A percentile compares a stretch with the other conserved stretches of the same genome.
Conservation (phyloP, 2,888 invertebrate genomes). For the Spodoptera picta region DNA sequence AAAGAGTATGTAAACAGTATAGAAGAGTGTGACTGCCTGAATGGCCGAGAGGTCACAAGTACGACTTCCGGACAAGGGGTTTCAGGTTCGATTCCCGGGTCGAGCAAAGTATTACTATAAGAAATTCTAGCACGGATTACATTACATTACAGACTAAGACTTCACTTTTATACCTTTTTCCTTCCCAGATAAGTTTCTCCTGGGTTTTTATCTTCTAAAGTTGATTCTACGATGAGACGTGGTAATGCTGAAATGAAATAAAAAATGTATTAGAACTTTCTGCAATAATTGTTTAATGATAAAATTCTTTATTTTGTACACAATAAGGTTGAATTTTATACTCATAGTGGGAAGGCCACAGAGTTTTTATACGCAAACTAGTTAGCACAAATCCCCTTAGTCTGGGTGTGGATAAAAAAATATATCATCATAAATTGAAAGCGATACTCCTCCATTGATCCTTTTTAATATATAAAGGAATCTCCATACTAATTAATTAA, state of each 20-base stretch:
- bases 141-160: no score
- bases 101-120: no score
- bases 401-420: constrained; percentile 7
- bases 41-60: no score
- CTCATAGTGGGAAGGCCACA: not conserved
- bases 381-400: constrained; percentile 3
- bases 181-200: constrained; percentile 62
- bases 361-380: not conserved
- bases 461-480: constrained; percentile 15
- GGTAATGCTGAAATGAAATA: constrained; percentile 63
- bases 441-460: no score
- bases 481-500: constrained; percentile 3
- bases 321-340: no score
- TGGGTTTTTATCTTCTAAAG: constrained; percentile 60
- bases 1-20: no score
- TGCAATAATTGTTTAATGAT: not conserved
- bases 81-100: no score
- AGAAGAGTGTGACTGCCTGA: no score
- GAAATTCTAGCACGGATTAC: no score
- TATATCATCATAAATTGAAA: constrained; percentile 21
- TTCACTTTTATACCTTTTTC: constrained; percentile 37
- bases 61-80: no score
- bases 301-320: no score
- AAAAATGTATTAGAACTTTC: not conserved
- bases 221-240: constrained; percentile 60